Conservation (phyloP, 2,888 invertebrate genomes). For the Chloromyia formosa region DNA sequence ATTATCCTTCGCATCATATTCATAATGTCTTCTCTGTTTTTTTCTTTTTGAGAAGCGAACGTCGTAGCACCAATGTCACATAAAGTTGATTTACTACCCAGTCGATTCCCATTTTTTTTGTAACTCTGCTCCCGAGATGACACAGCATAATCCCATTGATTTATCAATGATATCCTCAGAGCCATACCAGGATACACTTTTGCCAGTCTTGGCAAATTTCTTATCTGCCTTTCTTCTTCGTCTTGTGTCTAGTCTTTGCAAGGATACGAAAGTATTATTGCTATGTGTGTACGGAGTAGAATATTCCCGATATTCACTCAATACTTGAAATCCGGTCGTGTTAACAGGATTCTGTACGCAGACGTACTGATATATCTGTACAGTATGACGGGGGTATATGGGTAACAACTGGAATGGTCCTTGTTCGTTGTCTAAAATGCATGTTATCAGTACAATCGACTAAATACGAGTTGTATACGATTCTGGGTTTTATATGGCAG, state of each 20-base stretch:
- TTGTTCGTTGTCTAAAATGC: conserved; percentile 12
- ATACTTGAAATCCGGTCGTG: neutral
- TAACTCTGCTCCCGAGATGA: neutral
- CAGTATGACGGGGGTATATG: neutral
- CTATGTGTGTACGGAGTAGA: neutral
- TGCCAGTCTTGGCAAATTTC: conserved; percentile 7
- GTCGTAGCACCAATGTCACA: conserved; percentile 20
- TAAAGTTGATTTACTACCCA: conserved; percentile 26
- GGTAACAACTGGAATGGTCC: neutral
- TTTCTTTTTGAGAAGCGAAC: neutral
- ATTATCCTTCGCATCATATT: conserved; percentile 23
- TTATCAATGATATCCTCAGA: conserved; percentile 30
- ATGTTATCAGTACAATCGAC: conserved; percentile 31
- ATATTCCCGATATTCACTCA: conserved; percentile 6
- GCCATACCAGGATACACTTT: neutral
- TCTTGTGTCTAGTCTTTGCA: neutral
- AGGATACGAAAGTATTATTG: too few relatives aligned
- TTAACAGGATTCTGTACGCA: neutral
- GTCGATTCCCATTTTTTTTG: conserved; percentile 7
- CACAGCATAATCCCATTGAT: conserved; percentile 26
- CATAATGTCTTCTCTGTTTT: conserved; percentile 10
- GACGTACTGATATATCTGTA: neutral
- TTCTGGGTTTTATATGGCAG: conserved; percentile 14
- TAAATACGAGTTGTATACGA: conserved; percentile 1
- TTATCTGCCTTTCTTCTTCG: neutral